These are phyloP conservation scores for Cephalopholis sonnerati DNA, from an alignment of 2,113 vertebrate species.

Conservation along the genomic window DNA sequence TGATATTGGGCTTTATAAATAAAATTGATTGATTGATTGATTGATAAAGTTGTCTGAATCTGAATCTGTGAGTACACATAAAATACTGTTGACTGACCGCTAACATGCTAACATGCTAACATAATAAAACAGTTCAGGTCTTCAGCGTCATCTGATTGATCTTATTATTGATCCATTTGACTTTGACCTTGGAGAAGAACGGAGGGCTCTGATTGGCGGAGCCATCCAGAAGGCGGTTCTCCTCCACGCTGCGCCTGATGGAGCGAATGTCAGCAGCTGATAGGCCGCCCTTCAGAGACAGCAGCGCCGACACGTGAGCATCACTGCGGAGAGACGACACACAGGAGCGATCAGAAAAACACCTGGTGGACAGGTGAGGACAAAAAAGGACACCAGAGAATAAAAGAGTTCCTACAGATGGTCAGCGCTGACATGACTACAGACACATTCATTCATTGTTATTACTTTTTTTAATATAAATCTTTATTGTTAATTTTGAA, in stretches of 20 bases:
- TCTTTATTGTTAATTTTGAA: too few species aligned
- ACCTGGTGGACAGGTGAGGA: neutral
- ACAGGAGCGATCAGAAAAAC: neutral
- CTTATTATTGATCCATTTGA: slow-evolving; percentile 51
- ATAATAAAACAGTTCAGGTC: neutral
- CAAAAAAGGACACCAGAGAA: too few species aligned
- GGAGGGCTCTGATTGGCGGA: slow-evolving; percentile 29
- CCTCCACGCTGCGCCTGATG: slow-evolving; percentile 84
- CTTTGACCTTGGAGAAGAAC: slow-evolving; percentile 77
- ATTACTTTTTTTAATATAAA: too few species aligned
- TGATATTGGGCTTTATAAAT: too few species aligned
- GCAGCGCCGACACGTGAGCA: slow-evolving; percentile 85
- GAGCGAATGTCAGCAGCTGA: slow-evolving; percentile 76
- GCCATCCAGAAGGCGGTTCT: slow-evolving; percentile 33
- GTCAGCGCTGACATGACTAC: neutral
- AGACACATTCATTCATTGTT: neutral
- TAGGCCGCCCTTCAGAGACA: slow-evolving; percentile 89
- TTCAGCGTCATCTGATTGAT: slow-evolving; percentile 32
- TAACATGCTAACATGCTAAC: neutral
- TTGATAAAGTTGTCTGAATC: too few species aligned
- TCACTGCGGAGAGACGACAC: slow-evolving; percentile 81
- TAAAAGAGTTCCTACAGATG: too few species aligned
- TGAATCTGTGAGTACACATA: too few species aligned
- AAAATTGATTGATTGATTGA: too few species aligned
- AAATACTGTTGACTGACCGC: too few species aligned